Conservation (phyloP, 2,888 invertebrate species). For the Phytoseiulus persimilis region DNA sequence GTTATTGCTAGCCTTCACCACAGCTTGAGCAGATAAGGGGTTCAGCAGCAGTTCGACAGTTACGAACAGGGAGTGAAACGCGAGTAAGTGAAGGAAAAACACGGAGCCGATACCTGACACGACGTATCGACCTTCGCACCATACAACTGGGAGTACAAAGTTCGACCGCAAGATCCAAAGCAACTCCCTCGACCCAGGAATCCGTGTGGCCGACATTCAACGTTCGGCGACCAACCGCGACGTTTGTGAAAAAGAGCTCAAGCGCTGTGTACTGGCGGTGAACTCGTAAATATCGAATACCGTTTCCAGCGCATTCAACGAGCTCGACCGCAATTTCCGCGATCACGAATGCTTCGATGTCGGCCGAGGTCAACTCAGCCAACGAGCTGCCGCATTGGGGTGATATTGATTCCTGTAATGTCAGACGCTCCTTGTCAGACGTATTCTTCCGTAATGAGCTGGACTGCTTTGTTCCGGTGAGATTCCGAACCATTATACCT, state of each 20-base stretch:
- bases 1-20: not conserved
- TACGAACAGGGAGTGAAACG: not conserved
- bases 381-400: not conserved
- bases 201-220: not conserved
- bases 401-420: not conserved
- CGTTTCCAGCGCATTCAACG: not conserved
- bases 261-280: not conserved
- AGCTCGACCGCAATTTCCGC: not conserved
- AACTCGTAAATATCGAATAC: not conserved
- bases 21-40: not conserved
- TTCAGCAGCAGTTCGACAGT: not conserved
- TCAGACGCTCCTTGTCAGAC: too few species aligned
- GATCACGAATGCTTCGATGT: not conserved
- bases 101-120: not conserved
- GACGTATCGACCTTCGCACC: not conserved
- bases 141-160: not conserved
- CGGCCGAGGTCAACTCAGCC: not conserved
- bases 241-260: not conserved
- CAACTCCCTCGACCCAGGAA: not conserved
- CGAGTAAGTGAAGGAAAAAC: not conserved
- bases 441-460: too few species aligned
- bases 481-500: too few species aligned
- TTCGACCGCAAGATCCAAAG: not conserved
- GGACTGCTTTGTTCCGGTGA: too few species aligned
- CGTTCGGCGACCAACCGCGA: not conserved